Percentiles rank a stretch among this genome's conserved stretches.
These are phyloP conservation scores for Nasua narica DNA, from an alignment of 2,797 vertebrate species.

Conservation along the genomic window DNA sequence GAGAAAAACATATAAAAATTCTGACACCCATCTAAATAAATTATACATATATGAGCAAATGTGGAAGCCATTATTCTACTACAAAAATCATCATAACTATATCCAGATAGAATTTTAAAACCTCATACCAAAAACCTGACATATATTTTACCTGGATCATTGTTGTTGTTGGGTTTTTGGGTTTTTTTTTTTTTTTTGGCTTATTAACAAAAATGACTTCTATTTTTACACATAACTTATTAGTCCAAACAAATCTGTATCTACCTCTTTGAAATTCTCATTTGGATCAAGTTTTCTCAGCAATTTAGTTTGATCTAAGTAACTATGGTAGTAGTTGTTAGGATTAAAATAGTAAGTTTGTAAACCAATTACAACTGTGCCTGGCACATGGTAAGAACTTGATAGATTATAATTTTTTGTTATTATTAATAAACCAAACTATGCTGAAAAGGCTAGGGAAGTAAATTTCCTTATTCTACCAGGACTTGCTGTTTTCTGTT, in stretches of 20 bases:
- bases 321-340: background rate
- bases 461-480: background rate
- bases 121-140: background rate
- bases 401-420: background rate
- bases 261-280: background rate
- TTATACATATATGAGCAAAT: constrained; percentile 54
- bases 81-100: constrained; percentile 54
- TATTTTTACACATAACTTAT: background rate
- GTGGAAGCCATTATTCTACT: constrained; percentile 64
- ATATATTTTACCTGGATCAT: background rate
- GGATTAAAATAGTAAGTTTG: background rate
- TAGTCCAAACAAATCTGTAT: background rate
- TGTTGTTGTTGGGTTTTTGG: background rate
- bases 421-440: background rate
- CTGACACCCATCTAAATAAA: constrained; percentile 67
- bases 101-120: constrained; percentile 65
- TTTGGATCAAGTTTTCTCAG: background rate
- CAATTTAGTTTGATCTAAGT: background rate
- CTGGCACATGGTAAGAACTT: background rate
- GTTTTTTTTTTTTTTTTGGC: background rate
- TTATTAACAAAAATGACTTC: background rate
- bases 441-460: background rate
- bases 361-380: background rate
- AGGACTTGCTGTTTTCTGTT: background rate
- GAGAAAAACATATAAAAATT: constrained; percentile 49